Percentiles rank a stretch among this genome's conserved stretches.
Evolutionary conservation across 2,797 vertebrate genomes (phyloP).

Genomic region (Mustela erminea): DNA sequence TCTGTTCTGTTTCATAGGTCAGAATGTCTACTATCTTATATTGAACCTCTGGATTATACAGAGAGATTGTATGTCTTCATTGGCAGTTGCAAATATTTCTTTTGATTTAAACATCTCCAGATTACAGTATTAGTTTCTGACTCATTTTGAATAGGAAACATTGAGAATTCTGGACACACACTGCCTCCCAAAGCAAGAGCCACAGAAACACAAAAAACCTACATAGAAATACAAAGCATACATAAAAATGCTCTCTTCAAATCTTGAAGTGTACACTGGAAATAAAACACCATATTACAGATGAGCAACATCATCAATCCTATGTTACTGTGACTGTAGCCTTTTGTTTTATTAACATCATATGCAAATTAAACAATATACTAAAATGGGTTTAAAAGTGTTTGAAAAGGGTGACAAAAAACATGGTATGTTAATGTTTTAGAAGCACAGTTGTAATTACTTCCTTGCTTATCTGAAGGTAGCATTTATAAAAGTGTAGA

Average conservation of each 20-base stretch:
- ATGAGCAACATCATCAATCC: not conserved
- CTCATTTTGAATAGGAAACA: not conserved
- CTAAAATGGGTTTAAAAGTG: slow-evolving; percentile 46
- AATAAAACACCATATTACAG: slow-evolving; percentile 30
- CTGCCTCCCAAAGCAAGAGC: not conserved
- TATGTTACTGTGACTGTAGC: slow-evolving; percentile 38
- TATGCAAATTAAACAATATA: slow-evolving; percentile 57
- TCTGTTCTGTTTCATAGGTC: not conserved
- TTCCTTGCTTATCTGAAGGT: slow-evolving; percentile 26
- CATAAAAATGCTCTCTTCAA: not conserved
- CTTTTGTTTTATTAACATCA: slow-evolving; percentile 55
- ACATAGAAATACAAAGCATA: not conserved
- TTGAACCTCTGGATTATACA: not conserved
- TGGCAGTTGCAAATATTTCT: not conserved
- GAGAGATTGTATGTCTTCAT: not conserved
- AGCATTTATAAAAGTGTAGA: slow-evolving; percentile 58
- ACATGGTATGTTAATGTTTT: not conserved
- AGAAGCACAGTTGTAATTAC: slow-evolving; percentile 52
- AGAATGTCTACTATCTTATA: not conserved
- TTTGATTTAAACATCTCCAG: not conserved
- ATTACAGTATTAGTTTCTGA: not conserved
- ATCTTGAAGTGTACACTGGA: not conserved
- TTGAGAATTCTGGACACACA: not conserved
- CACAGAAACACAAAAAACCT: not conserved
- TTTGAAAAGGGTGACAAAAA: slow-evolving; percentile 41